Evolutionary conservation across 35 echinoderm and acorn worm genomes (phyloP), one percentile per base, ranked within the genome.

Genomic region (Ophioderma brevispina): DNA sequence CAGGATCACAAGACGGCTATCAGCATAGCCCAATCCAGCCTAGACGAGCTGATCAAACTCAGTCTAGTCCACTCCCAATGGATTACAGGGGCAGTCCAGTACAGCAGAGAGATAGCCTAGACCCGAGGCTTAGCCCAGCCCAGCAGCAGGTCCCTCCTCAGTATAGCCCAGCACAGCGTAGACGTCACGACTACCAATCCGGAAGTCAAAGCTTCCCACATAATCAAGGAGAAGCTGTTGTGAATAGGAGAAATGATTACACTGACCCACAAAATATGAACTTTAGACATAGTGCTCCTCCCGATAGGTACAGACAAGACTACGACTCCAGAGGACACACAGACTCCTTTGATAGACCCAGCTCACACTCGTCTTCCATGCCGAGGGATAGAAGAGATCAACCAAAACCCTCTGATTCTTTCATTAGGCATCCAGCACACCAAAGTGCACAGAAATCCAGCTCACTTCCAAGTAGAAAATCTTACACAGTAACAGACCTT

Each of bases 401-500:
- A 77, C n/a, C n/a, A 35, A 31, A 25, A 31, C 33, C 4, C 33
- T 77, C 75, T 5, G 33, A 36, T 80, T 4, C 17, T 40, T 3
- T 40, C 33, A 40, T 11, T 18, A 13, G 17, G 6, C 33, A 37
- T 21, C 25, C 78, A 21, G 2, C 42, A 5, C 33, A 37, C 13
- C 38, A 15, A 34, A 0, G 25, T 31, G 32, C 31, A 55, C 33
- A 1, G 10, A 84, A 84, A n/a, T 55, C 36, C 39, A 55, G 15
- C 5, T 33, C 42, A 55, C 39, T 55, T 17, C n/a, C 31, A 19
- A 84, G 43, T 31, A 84, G 35, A 33, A 84, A 55, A 18, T 33
- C 41, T 55, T 87, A 87, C 38, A 87, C 36, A 43, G 86, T 87
- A 10, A 87, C 86, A 43, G 86, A 87, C 43, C 32, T 87, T 31